Base-by-base conservation (phyloP, 2,797 vertebrate genomes). In the Trematomus bernacchii region DNA sequence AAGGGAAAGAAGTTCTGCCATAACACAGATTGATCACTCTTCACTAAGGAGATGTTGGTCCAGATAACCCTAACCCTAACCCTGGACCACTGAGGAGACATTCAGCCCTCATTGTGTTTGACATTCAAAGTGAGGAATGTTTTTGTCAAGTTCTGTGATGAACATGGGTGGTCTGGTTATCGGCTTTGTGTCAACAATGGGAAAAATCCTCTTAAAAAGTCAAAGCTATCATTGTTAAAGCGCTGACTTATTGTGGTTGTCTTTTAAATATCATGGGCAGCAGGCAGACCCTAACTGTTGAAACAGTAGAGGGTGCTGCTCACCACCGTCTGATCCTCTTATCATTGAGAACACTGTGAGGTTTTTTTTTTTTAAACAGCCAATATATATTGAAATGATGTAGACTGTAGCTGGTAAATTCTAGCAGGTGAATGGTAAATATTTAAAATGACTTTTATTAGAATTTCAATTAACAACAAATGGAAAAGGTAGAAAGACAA, bases 271-370 rank as follows among this genome's bases (percentile, higher is more conserved):
- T 47, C n/a, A n/a, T 40, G 40, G 21, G 16, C 12, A 37, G 48
- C 18, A 8, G 6, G 33, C 23, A 30, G 14, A 48, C 50, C 37
- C 13, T 19, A 2, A 61, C 18, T 16, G 0, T 3, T 33, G 0
- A 0, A 64, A 64, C 92, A 92, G 87, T 47, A 92, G 93, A 84
- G 90, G 92, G 91, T 1, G 82, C 89, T 89, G 85, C 68, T 83
- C 52, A 53, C 86, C 64, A 30, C 55, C 51, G 11, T 42, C 69
- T 71, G 10, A 80, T 2, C 48, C 44, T n/a, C 18, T 21, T 6
- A 4, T 19, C 42, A 13, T 11, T 2, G 3, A 3, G 43, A 18
- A 18, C 27, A 44, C 40, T 14, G 30, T 50, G 37, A n/a, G 54
- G 54, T 68, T 46, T 6, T 16, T 60, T 37, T 43, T 11, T 14